These are phyloP conservation scores for Dryadula phaetusa DNA, from an alignment of 2,888 invertebrate genomes.

Conservation along the genomic window DNA sequence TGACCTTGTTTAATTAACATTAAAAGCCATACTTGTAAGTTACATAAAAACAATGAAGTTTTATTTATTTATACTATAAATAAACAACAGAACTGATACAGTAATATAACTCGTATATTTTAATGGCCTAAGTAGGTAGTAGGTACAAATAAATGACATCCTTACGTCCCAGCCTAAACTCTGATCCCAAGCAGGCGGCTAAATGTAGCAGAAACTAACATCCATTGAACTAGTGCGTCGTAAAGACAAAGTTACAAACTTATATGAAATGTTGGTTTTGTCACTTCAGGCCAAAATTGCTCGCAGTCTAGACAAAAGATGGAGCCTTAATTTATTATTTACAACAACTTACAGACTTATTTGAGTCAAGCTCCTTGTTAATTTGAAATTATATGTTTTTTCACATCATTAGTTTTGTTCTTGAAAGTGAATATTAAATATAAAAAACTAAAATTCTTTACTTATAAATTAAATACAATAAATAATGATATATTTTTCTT, in stretches of 20 bases:
- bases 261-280: conserved; percentile 32
- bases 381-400: background rate
- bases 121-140: background rate
- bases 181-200: conserved; percentile 23
- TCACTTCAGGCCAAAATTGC: conserved; percentile 19
- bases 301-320: conserved; percentile 25
- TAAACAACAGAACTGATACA: background rate
- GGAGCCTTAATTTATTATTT: conserved; percentile 24
- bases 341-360: conserved; percentile 13
- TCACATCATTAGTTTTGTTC: background rate
- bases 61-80: background rate
- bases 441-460: background rate
- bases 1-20: too few species aligned
- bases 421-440: background rate
- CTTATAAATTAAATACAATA: too few species aligned
- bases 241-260: conserved; percentile 30
- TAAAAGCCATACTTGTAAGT: background rate
- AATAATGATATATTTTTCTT: too few species aligned
- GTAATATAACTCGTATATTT: background rate
- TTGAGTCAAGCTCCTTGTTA: conserved; percentile 5
- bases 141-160: conserved; percentile 7
- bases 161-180: background rate
- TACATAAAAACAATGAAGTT: too few species aligned
- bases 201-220: conserved; percentile 33
- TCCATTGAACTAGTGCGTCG: conserved; percentile 28